Base-by-base conservation (phyloP, 2,888 invertebrate genomes). In the Drosophila ezoana region DNA sequence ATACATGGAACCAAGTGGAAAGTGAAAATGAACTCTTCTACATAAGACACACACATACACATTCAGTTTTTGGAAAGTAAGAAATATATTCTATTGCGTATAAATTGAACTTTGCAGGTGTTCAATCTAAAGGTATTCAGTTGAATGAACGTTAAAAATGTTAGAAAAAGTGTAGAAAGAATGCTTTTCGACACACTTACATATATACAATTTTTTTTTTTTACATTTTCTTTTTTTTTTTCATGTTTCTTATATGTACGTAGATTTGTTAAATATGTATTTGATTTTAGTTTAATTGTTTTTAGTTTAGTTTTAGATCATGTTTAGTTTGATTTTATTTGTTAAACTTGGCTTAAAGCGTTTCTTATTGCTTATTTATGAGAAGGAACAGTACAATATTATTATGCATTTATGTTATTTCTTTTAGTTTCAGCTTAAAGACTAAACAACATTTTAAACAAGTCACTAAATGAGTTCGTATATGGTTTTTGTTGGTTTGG, bases 361-460 rank as follows among this genome's bases (percentile, higher is more conserved):
- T 84, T 81, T 76, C 65, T 78, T 85, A 85, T 90, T 90, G 90
- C 90, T 90, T 90, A 80, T 89, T 71, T 88, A 87, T 81, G 84
- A 87, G 79, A 82, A 90, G 89, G 90, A 90, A 89, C 90, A 80
- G 77, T 79, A 81, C 75, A 82, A 81, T 82, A 62, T 74, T 58
- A 54, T 73, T 73, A 66, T 71, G 54, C 69, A 57, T 54, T 52
- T 62, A 61, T 57, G 61, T 60, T 65, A 60, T 68, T 63, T 70
- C 52, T 33, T 68, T 67, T 56, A 66, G 66, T 72, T 72, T 67
- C 64, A 72, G 82, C 87, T 85, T 85, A 87, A 79, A 72, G 69
- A 85, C 82, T 87, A 87, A 80, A 85, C 87, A 85, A 85, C 87
- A 85, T 78, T 85, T 79, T 35, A 69, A 85, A 85, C 73, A 80